Base-by-base conservation (phyloP, 2,113 vertebrate genomes). In the Hiodon tergisus region DNA sequence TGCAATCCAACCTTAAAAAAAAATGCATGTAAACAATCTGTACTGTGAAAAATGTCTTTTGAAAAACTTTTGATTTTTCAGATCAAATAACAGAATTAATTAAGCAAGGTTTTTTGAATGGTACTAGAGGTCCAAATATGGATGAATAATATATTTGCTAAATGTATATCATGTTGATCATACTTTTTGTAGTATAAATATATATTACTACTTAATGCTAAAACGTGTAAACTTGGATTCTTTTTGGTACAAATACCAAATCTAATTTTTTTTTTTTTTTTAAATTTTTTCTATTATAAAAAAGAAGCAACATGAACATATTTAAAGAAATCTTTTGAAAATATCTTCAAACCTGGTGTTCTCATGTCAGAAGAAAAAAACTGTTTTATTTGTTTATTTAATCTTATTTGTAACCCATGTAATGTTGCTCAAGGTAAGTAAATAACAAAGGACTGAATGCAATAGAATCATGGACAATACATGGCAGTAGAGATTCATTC, bases 61-160 rank as follows among this genome's bases (percentile, higher is more conserved):
- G n/a, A n/a, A n/a, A 82, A 79, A 79, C 79, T 82, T 83, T 85
- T 76, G 81, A 58, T 79, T 83, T 76, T 73, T 55, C 80, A 75
- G 46, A 79, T 70, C 76, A 17, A 83, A 76, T 78, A 85, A 86
- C 67, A 76, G 11, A 86, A 82, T 75, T 85, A 78, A 87, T 85
- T 85, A 80, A 80, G 65, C 71, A 16, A 66, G 67, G 59, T 73
- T 78, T 71, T 31, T 81, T 80, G 75, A 77, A 66, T 83, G 68
- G 81, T 78, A 74, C 78, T 55, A 66, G 57, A 0, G 63, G 9
- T 48, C 16, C 3, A 66, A 66, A 66, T 31, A 31, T 31, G 31
- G 31, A 31, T 31, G 31, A 31, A 31, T 31, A 31, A 31, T 31
- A 31, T 66, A 48, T 66, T 47, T 74, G 77, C 80, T 78, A 73